phyloP scores from a whole-genome alignment of 2,888 invertebrate genomes.

The Epistrophella euchroma region DNA sequence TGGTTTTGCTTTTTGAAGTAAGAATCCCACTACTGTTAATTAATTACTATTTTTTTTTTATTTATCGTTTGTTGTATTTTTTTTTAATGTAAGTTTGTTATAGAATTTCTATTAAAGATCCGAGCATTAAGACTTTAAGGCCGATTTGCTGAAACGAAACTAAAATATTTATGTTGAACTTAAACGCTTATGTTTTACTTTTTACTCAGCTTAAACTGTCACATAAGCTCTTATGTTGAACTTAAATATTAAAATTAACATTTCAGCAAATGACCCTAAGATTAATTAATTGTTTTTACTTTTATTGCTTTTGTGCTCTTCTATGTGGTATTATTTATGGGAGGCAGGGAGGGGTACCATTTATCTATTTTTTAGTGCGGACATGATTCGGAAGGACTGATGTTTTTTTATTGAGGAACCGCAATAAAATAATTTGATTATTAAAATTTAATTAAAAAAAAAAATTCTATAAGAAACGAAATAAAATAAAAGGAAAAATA shows the following conservation, averaged over 20 bases:
- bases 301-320: constrained; percentile 40
- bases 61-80: constrained; percentile 22
- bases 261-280: too few species aligned
- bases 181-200: too few species aligned
- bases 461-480: constrained; percentile 25
- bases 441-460: constrained; percentile 35
- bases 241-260: too few species aligned
- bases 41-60: constrained; percentile 40
- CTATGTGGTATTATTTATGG: constrained; percentile 26
- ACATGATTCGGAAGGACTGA: constrained; percentile 66
- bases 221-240: too few species aligned
- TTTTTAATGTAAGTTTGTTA: constrained; percentile 26
- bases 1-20: constrained; percentile 49
- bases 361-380: constrained; percentile 60
- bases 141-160: too few species aligned
- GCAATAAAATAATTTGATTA: constrained; percentile 53
- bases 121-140: constrained; percentile 24
- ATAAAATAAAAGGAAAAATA: constrained; percentile 26
- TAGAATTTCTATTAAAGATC: constrained; percentile 22
- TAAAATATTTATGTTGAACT: too few species aligned
- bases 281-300: constrained; percentile 11
- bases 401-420: constrained; percentile 59
- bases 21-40: constrained; percentile 61
- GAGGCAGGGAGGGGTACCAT: constrained; percentile 31
- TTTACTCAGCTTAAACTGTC: too few species aligned